Base-by-base conservation (phyloP, 2,888 invertebrate genomes). In the Adelognathus sp. region DNA sequence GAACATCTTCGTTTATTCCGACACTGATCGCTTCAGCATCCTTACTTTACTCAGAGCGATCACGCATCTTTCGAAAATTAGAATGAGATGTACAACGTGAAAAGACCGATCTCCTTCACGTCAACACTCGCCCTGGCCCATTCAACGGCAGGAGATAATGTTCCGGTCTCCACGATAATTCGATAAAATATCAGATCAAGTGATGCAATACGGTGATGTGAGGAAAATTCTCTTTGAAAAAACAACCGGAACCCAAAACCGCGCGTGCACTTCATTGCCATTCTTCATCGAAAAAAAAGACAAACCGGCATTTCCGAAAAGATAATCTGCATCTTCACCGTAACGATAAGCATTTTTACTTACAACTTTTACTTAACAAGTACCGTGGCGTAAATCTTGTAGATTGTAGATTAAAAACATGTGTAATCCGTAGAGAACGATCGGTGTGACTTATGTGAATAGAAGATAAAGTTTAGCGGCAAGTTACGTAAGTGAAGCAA, bases 371-470 rank as follows among this genome's bases (percentile, higher is more conserved):
- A 88, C 84, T 87, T 86, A 87, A 83, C 78, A 75, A 81, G 78
- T 80, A 84, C 75, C 75, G 81, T 82, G 83, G 60, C 80, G 79
- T 79, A 76, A 83, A 80, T 67, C 75, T 61, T 77, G 58, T 81
- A 82, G 76, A 73, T 74, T 77, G 54, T 69, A 56, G 64, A 72
- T 79, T 78, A 71, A 52, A 74, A 56, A 56, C 61, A 69, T 69
- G 85, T 86, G 81, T 88, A 89, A 88, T 85, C 86, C 82, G 87
- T 90, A 90, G 89, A 86, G 84, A 86, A 83, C 81, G 85, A 89
- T 90, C 85, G 86, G 87, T 90, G 90, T 89, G 88, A 89, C 88
- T n/a, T 88, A 87, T 89, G 89, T 89, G 89, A 89, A 90, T 90
- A 90, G 81, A 80, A 36, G 71, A 80, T 80, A 79, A 81, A 73